Evolutionary conservation across 2,888 invertebrate species (phyloP).

Genomic region (Monochamus alternatus): DNA sequence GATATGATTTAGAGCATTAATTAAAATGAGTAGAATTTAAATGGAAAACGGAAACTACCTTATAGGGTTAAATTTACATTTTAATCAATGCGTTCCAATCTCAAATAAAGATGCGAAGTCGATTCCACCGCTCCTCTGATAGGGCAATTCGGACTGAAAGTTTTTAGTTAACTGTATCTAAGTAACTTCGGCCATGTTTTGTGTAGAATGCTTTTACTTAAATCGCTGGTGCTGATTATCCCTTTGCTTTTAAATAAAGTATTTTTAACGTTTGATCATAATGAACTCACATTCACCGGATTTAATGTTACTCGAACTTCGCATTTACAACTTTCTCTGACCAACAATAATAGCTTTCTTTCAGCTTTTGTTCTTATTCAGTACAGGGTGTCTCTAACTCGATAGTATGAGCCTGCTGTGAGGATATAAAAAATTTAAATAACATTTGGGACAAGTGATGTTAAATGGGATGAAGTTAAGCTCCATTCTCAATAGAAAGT

Average conservation of each 20-base stretch:
- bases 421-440: too few species aligned
- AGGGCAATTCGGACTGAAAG: conserved; percentile 55
- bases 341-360: not conserved
- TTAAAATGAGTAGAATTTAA: conserved; percentile 59
- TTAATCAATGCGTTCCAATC: conserved; percentile 61
- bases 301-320: not conserved
- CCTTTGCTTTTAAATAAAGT: conserved; percentile 30
- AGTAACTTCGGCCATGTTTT: conserved; percentile 58
- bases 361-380: too few species aligned
- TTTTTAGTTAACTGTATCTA: conserved; percentile 58
- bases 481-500: too few species aligned
- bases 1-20: conserved; percentile 51
- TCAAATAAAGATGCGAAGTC: conserved; percentile 60
- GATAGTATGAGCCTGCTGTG: too few species aligned
- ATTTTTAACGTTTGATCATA: conserved; percentile 26
- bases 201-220: conserved; percentile 59
- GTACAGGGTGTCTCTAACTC: too few species aligned
- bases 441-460: too few species aligned
- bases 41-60: conserved; percentile 57
- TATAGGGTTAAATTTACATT: conserved; percentile 60
- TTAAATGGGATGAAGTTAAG: too few species aligned
- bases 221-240: conserved; percentile 43
- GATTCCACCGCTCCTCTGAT: conserved; percentile 59
- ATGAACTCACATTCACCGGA: conserved; percentile 12
- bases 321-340: not conserved